Evolutionary conservation across 2,797 vertebrate genomes (phyloP), one percentile per base, ranked within the genome.

Genomic region (Danio albolineatus): DNA sequence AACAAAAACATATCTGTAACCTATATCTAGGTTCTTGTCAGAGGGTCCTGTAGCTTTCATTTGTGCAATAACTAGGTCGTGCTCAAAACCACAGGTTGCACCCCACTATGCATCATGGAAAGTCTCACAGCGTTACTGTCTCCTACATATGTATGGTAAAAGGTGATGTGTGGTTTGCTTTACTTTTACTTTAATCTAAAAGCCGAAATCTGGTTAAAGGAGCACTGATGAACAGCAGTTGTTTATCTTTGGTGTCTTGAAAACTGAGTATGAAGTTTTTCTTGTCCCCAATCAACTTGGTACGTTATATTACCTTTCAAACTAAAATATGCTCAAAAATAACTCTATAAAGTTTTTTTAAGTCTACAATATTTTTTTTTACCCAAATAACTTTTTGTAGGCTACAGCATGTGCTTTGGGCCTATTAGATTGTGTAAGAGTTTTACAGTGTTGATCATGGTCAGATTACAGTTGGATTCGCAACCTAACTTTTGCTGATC

Each of bases 1-100:
- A 39, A 28, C 28, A 21, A 7, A 53, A 19, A 5, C 46, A 62
- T 28, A 3, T 28, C 28, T 28, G 28, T 28, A 28, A 28, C 28
- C 28, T 28, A 28, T 51, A 2, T 44, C 5, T 7, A 12, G 43
- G 67, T 73, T 85, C 73, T 64, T 85, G 39, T 71, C n/a, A 56
- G 48, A 82, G 77, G 64, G 80, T 82, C 84, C 56, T 71, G 16
- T 77, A 9, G 53, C 67, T 53, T 73, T 44, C 48, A 17, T 46
- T 62, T 67, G 17, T 74, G 79, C 80, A 65, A 65, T 75, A 78
- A 51, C 49, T 80, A 80, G 74, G 48, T 72, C 41, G 59, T 82
- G 77, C 80, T 71, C 14, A 80, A 82, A 84, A 86, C 82, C 84
- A 84, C 82, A 84, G 16, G 44, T 53, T 75, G 79, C 80, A 84